Evolutionary conservation across 2,797 vertebrate species (phyloP).

Genomic region (Pantherophis vulpinus): DNA sequence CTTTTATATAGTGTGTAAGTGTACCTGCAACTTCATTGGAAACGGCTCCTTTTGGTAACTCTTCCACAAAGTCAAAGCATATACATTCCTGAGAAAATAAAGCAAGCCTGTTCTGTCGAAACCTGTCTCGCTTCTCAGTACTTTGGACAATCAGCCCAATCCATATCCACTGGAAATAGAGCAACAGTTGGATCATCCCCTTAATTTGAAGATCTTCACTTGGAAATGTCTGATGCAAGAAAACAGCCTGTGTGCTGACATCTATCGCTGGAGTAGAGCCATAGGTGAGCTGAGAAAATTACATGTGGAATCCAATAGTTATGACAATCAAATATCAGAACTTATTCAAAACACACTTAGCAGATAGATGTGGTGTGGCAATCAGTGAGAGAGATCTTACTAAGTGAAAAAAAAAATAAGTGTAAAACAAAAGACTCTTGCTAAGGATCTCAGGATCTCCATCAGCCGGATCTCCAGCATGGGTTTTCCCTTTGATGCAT

Average conservation of each 20-base stretch:
- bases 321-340: no score
- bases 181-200: neutral
- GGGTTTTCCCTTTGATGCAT: no score
- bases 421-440: no score
- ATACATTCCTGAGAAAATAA: neutral
- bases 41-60: neutral
- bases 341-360: no score
- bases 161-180: neutral
- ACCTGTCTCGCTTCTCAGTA: neutral
- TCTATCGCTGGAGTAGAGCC: neutral
- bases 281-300: neutral
- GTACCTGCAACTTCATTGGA: neutral
- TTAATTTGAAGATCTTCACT: neutral
- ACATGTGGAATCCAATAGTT: no score
- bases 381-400: no score
- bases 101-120: neutral
- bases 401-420: no score
- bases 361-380: no score
- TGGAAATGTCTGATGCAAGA: neutral
- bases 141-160: neutral
- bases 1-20: neutral
- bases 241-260: neutral
- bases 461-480: no score
- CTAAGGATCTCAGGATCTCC: no score
- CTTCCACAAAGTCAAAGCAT: slow-evolving; percentile 1